Evolutionary conservation across 1,140 invertebrate genomes (phyloP).

Genomic region (Eriocheir sinensis): DNA sequence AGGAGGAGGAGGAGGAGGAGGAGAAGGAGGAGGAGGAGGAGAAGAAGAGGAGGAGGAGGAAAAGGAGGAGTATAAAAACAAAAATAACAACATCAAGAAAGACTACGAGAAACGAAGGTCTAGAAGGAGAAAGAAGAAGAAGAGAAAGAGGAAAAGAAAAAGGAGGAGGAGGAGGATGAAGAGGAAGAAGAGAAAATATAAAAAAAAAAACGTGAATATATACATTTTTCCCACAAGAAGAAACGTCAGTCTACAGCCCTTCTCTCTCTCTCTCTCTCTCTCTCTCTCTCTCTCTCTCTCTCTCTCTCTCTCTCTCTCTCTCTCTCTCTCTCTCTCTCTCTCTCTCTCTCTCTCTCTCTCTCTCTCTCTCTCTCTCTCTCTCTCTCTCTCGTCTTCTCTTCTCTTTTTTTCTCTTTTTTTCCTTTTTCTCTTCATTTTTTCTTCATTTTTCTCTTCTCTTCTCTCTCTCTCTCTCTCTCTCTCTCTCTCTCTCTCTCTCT

Average conservation of each 20-base stretch:
- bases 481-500: conserved; percentile 51
- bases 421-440: no score
- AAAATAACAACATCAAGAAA: background rate
- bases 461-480: background rate
- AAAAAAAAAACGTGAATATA: background rate
- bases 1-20: background rate
- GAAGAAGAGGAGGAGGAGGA: background rate
- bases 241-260: no score
- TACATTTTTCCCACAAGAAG: background rate
- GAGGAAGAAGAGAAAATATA: no score
- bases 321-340: conserved; percentile 52
- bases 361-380: conserved; percentile 14
- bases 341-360: conserved; percentile 42
- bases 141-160: background rate
- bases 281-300: conserved; percentile 52
- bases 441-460: background rate
- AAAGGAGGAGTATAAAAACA: background rate
- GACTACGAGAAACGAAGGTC: background rate
- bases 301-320: conserved; percentile 52
- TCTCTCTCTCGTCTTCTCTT: background rate
- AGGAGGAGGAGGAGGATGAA: no score
- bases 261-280: conserved; percentile 51
- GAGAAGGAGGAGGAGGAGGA: background rate
- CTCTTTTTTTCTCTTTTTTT: background rate
- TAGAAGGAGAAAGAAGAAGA: background rate